Conservation (phyloP, 2,888 invertebrate species). For the Tetragonisca angustula region DNA sequence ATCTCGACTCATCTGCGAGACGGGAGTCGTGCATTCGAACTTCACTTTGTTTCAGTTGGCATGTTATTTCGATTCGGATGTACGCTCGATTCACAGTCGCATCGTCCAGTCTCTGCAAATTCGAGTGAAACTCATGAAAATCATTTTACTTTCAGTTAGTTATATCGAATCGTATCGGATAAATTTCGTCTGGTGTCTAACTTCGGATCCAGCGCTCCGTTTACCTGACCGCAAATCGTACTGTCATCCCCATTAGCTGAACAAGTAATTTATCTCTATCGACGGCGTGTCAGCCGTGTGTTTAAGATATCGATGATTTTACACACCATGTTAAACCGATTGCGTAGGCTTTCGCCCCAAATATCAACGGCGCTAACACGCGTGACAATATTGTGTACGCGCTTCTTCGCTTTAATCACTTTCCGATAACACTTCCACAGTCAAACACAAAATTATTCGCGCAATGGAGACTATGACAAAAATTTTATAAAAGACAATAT, state of each 20-base stretch:
- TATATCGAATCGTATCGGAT: not conserved
- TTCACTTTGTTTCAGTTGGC: not conserved
- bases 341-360: constrained; percentile 9
- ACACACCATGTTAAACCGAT: constrained; percentile 3
- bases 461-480: too few relatives aligned
- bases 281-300: not conserved
- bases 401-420: not conserved
- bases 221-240: not conserved
- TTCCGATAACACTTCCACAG: constrained; percentile 2
- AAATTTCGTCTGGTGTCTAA: not conserved
- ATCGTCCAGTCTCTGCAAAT: not conserved
- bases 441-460: too few relatives aligned
- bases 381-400: not conserved
- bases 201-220: not conserved
- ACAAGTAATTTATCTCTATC: constrained; percentile 31
- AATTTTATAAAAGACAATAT: not conserved
- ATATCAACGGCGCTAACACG: constrained; percentile 12
- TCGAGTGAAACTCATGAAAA: not conserved
- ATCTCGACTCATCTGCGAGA: not conserved
- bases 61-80: not conserved
- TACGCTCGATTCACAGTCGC: not conserved
- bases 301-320: constrained; percentile 27
- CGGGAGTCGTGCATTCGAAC: not conserved
- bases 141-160: not conserved
- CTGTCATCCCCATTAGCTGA: constrained; percentile 5